Evolutionary conservation across 2,797 vertebrate genomes (phyloP), one percentile per base, ranked within the genome.

Genomic region (Cynopterus sphinx): DNA sequence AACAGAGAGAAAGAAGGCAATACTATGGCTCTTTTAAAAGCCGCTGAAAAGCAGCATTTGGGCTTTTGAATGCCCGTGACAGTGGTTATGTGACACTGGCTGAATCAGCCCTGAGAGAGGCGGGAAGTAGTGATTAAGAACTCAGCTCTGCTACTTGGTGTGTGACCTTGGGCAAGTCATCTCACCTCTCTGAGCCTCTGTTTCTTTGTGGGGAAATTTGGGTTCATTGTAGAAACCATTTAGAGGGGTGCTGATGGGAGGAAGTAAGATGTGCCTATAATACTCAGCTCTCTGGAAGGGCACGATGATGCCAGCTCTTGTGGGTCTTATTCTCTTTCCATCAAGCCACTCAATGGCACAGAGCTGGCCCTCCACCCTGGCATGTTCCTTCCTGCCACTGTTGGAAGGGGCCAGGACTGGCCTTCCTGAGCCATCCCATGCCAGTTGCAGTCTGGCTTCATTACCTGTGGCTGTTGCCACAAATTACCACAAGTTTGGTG

Each of bases 1-100:
- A 53, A 92, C 53, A 71, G 36, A 91, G 87, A 63, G 75, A 78
- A 90, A 92, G 88, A 89, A 86, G 87, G 78, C 51, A 77, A 73
- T 63, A 53, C 87, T 78, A 16, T 5, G 77, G 46, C 92, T 95
- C 49, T 85, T 96, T 81, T n/a, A 71, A 78, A 87, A 84, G 81
- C 43, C 41, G 49, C 82, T 49, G 70, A 65, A 89, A 95, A 43
- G 83, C 75, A 16, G 33, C 19, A 3, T 73, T 33, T 15, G 77
- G 90, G 46, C 13, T 6, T 78, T 24, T 33, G 75, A 70, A 26
- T 0, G 46, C 61, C 77, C 9, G 31, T 70, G 49, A 92, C 63
- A 17, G 31, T 10, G 13, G 65, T 15, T 75, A 2, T 16, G 71
- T 83, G 71, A 59, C 0, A 11, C 53, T 12, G 74, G n/a, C 43